Percentiles rank a stretch among this genome's conserved stretches.
Evolutionary conservation across 1,140 invertebrate genomes (phyloP).

Genomic region (Lanistes nyassanus): DNA sequence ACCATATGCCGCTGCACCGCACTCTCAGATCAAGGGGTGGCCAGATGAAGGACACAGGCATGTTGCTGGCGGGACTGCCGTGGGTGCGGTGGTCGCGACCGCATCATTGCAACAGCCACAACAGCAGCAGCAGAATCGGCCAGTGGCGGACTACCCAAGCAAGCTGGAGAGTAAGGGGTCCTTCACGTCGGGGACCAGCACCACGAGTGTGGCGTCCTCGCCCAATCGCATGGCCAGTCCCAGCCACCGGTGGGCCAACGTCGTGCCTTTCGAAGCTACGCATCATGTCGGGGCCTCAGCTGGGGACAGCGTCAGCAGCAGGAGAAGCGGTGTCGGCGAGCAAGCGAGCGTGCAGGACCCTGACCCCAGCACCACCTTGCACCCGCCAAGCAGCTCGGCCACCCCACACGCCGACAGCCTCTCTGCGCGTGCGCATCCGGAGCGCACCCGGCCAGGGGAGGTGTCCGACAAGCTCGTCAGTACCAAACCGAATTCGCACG

Average conservation of each 20-base stretch:
- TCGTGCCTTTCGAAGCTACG: conserved; percentile 6
- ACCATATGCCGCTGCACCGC: conserved; percentile 4
- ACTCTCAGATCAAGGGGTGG: neutral
- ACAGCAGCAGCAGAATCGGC: conserved; percentile 2
- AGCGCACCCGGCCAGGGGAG: no score
- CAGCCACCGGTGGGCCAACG: conserved; percentile 14
- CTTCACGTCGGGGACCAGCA: neutral
- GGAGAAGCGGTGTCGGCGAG: conserved; percentile 1
- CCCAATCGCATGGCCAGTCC: neutral
- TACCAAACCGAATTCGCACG: neutral
- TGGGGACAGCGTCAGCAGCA: neutral
- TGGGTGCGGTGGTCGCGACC: neutral
- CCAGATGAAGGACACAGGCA: neutral
- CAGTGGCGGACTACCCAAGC: neutral
- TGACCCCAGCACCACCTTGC: neutral
- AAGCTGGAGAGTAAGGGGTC: conserved; percentile 20
- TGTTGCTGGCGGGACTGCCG: neutral
- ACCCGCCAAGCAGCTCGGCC: neutral
- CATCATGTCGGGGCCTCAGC: neutral
- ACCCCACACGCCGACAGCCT: no score
- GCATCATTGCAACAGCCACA: neutral
- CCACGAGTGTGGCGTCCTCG: neutral
- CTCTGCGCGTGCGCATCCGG: no score
- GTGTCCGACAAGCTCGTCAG: no score
- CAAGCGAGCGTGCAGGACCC: neutral